phyloP scores from a whole-genome alignment of 2,888 invertebrate species.

The Lasioglossum calceatum region DNA sequence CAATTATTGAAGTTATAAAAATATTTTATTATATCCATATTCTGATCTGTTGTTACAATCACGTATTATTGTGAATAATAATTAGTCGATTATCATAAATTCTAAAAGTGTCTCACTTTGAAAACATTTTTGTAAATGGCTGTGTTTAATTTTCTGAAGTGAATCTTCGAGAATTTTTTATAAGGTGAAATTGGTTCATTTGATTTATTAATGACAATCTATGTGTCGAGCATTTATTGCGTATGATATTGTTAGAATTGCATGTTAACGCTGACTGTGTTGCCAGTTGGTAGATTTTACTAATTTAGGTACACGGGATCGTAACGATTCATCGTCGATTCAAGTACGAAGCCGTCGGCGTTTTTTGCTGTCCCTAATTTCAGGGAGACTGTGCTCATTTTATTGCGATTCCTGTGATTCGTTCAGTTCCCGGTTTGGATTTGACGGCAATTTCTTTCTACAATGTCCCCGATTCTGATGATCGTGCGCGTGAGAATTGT shows the following conservation, averaged over 20 bases:
- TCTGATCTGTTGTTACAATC: neutral
- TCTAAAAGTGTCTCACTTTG: neutral
- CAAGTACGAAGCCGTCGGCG: conserved; percentile 36
- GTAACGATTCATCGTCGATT: conserved; percentile 27
- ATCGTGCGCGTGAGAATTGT: conserved; percentile 76
- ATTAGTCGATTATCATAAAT: neutral
- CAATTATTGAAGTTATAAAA: neutral
- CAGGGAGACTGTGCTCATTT: conserved; percentile 45
- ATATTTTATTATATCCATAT: neutral
- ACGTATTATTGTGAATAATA: neutral
- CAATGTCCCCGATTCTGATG: conserved; percentile 68
- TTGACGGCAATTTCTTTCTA: conserved; percentile 66
- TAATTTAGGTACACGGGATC: neutral
- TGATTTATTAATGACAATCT: neutral
- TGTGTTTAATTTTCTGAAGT: neutral
- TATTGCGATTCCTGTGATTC: conserved; percentile 67
- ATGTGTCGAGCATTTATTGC: neutral
- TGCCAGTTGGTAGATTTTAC: neutral
- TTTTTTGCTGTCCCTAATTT: conserved; percentile 57
- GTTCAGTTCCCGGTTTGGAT: conserved; percentile 57
- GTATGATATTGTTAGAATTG: neutral
- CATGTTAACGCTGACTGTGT: neutral
- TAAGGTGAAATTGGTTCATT: neutral
- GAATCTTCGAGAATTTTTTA: neutral
- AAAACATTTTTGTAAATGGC: neutral